Conservation (phyloP, 2,797 vertebrate genomes). For the Sarcophilus harrisii region DNA sequence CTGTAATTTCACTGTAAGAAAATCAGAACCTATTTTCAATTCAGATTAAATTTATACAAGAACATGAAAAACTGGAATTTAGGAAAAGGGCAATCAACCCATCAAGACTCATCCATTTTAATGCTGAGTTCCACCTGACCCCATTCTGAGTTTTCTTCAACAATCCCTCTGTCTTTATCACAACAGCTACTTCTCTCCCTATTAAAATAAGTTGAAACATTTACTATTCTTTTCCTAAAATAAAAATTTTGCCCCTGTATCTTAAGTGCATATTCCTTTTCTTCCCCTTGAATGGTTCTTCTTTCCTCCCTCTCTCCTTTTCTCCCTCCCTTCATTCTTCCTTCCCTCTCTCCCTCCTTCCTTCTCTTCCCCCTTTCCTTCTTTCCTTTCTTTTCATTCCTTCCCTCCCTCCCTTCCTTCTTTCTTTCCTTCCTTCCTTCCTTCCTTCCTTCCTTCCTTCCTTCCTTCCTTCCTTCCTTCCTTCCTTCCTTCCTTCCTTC, state of each 20-base stretch:
- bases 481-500: no score
- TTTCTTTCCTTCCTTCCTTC: not conserved
- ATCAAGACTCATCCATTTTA: not conserved
- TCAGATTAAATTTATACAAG: conserved; percentile 16
- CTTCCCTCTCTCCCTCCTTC: not conserved
- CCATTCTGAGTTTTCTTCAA: not conserved
- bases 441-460: not conserved
- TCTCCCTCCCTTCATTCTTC: no score
- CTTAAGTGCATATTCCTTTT: not conserved
- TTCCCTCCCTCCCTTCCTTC: not conserved
- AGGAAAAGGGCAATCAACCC: not conserved
- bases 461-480: not conserved
- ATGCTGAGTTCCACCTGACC: not conserved
- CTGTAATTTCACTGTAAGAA: not conserved
- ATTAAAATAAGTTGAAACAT: not conserved
- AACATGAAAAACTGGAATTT: conserved; percentile 32
- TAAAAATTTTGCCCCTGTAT: not conserved
- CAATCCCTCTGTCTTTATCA: not conserved
- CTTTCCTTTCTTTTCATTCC: not conserved
- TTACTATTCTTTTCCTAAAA: not conserved
- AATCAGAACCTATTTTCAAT: conserved; percentile 25
- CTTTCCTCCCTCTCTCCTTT: not conserved
- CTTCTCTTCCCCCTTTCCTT: not conserved
- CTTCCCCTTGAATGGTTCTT: not conserved
- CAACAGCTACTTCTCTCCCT: not conserved